Percentiles rank a stretch among this genome's conserved stretches.
These are phyloP conservation scores for Puffinus mauretanicus DNA, from an alignment of 2,113 vertebrate genomes.

Conservation along the genomic window DNA sequence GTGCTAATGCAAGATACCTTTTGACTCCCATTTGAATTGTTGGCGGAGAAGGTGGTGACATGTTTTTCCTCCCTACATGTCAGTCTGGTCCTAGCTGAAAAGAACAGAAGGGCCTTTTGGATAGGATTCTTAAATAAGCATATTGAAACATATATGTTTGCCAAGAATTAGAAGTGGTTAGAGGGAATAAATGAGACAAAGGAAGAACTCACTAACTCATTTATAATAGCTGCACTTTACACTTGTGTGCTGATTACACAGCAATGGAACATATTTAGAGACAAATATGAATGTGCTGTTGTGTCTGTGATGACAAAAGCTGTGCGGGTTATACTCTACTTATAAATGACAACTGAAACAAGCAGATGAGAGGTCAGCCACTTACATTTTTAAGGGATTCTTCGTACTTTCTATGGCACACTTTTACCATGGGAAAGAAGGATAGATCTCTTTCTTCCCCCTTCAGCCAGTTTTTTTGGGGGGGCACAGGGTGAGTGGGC, in stretches of 20 bases:
- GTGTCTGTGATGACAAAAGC: background rate
- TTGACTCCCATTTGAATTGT: conserved; percentile 16
- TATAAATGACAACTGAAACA: background rate
- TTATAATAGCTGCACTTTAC: background rate
- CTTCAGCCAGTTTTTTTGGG: fast-evolving
- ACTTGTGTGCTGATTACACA: background rate
- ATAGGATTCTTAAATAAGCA: conserved; percentile 12
- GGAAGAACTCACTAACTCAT: background rate
- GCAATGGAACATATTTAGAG: background rate
- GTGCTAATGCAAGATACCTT: conserved; percentile 6
- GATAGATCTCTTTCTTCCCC: background rate
- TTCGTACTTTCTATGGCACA: background rate
- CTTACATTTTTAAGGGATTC: background rate
- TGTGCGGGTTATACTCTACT: background rate
- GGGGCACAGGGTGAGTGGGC: fast-evolving
- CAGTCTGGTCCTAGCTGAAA: conserved; percentile 24
- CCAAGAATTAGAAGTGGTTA: conserved; percentile 15
- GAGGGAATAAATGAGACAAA: background rate
- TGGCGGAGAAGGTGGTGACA: background rate
- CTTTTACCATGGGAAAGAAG: background rate
- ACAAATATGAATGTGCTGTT: background rate
- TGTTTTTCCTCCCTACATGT: conserved; percentile 43
- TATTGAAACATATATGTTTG: background rate
- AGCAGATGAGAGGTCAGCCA: background rate
- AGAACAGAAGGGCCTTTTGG: conserved; percentile 34